These are phyloP conservation scores for Epinephelus coioides DNA, from an alignment of 2,797 vertebrate species.

Conservation along the genomic window DNA sequence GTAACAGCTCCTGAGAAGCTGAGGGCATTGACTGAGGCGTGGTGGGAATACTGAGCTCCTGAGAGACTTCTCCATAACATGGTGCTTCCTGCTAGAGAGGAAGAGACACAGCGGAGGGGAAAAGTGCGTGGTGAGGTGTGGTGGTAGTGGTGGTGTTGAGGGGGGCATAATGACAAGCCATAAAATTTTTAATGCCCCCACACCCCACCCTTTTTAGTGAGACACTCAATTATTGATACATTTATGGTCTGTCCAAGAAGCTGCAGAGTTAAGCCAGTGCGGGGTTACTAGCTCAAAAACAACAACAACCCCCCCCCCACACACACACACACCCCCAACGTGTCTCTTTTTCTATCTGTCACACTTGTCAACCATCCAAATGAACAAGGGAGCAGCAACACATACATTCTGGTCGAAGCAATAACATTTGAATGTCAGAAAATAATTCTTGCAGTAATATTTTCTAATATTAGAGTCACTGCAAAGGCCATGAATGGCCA, in stretches of 20 bases:
- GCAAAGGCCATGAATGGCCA: slow-evolving; percentile 84
- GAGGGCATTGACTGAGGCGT: background rate
- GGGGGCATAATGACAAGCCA: slow-evolving; percentile 72
- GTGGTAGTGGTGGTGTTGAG: slow-evolving; percentile 2
- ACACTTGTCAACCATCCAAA: slow-evolving; percentile 56
- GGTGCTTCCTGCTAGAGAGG: slow-evolving; percentile 29
- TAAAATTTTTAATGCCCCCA: slow-evolving; percentile 74
- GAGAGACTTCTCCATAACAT: slow-evolving; percentile 48
- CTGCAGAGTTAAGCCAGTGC: slow-evolving; percentile 45
- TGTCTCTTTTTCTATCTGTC: slow-evolving; percentile 29
- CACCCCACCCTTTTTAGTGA: slow-evolving; percentile 65
- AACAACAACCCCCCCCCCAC: slow-evolving; percentile 16
- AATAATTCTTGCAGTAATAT: slow-evolving; percentile 84
- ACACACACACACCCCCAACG: background rate
- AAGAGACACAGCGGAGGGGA: slow-evolving; percentile 24
- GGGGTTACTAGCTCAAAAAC: slow-evolving; percentile 42
- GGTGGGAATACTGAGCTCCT: slow-evolving; percentile 33
- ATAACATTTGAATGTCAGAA: slow-evolving; percentile 88
- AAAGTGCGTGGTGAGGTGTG: slow-evolving; percentile 32
- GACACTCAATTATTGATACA: slow-evolving; percentile 81
- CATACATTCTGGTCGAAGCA: slow-evolving; percentile 64
- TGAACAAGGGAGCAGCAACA: slow-evolving; percentile 56
- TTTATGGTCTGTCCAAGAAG: slow-evolving; percentile 64
- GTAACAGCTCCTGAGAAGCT: slow-evolving; percentile 20
- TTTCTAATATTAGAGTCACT: slow-evolving; percentile 84